A percentile compares a stretch with the other conserved stretches of the same genome.
phyloP scores from a whole-genome alignment of 2,797 vertebrate species.

The Macrochelys suwanniensis region DNA sequence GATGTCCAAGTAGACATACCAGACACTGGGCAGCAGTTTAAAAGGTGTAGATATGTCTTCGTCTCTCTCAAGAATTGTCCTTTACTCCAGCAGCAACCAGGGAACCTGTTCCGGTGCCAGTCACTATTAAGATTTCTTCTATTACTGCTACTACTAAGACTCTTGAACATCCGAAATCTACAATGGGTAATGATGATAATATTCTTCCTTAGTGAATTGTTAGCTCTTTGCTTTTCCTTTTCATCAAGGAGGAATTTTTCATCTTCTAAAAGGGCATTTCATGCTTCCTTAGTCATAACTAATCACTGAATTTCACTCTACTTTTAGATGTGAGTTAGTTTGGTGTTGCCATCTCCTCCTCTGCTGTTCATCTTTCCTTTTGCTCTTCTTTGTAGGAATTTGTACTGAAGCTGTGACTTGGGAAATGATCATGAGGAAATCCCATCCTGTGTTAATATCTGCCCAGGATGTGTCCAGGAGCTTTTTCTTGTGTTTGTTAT shows the following conservation, averaged over 20 bases:
- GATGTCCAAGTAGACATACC: neutral
- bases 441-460: neutral
- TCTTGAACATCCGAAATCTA: conserved; percentile 78
- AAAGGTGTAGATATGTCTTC: neutral
- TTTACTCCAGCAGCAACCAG: conserved; percentile 81
- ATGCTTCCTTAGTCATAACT: conserved; percentile 25
- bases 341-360: neutral
- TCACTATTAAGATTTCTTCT: conserved; percentile 78
- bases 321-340: neutral
- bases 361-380: neutral
- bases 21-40: neutral
- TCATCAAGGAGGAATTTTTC: conserved; percentile 46
- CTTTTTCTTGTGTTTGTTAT: neutral
- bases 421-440: neutral
- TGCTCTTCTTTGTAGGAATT: neutral
- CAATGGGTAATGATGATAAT: conserved; percentile 80
- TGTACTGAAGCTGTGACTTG: neutral
- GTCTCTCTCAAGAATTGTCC: conserved; percentile 24
- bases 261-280: conserved; percentile 43
- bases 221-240: conserved; percentile 47
- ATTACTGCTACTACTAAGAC: conserved; percentile 15
- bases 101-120: conserved; percentile 71
- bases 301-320: conserved; percentile 24
- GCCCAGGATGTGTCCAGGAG: neutral
- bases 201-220: conserved; percentile 62